Evolutionary conservation across 2,888 invertebrate species (phyloP), one percentile per base, ranked within the genome.

Genomic region (Imbricaverruca yamaguchii): DNA sequence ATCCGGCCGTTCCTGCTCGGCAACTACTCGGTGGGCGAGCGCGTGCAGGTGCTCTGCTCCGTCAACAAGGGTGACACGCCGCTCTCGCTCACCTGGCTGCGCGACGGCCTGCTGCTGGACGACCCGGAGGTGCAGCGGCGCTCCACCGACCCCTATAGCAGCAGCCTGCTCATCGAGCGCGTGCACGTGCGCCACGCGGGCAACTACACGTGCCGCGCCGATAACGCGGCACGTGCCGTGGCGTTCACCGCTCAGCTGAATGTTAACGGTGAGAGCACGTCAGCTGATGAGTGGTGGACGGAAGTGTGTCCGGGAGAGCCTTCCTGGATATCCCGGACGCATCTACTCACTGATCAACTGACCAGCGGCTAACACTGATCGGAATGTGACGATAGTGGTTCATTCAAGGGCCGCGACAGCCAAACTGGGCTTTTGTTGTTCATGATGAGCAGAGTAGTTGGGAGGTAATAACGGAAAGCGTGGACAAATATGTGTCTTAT

Each of bases 41-140:
- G 88, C 86, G 85, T 85, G 86, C 82, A 87, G 53, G 86, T 88
- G 80, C 85, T 87, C 8, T 88, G 88, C 84, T 86, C 86, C 13
- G 86, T 88, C 82, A 87, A 86, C 83, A 86, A 86, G 80, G 88
- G 88, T 7, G 88, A 88, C 84, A 85, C 87, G 59, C 88, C 88
- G 57, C 86, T 88, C 80, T 85, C 85, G 74, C 86, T 88, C 80
- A 84, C 85, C 74, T 88, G 88, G 88, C 85, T 86, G 79, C 87
- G 87, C 82, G 87, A 88, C 84, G 87, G 86, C 9, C 83, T 85
- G 53, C 84, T 85, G 12, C 86, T 88, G 57, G 86, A 86, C 15
- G 85, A 85, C 74, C 81, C 82, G 12, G 56, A 56, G 57, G 57
- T 59, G 12, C 4, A 1, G 80, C 83, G 84, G 15, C 84, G 84